Base-by-base conservation (phyloP, 2,797 vertebrate species). In the Psittacula derbiana region DNA sequence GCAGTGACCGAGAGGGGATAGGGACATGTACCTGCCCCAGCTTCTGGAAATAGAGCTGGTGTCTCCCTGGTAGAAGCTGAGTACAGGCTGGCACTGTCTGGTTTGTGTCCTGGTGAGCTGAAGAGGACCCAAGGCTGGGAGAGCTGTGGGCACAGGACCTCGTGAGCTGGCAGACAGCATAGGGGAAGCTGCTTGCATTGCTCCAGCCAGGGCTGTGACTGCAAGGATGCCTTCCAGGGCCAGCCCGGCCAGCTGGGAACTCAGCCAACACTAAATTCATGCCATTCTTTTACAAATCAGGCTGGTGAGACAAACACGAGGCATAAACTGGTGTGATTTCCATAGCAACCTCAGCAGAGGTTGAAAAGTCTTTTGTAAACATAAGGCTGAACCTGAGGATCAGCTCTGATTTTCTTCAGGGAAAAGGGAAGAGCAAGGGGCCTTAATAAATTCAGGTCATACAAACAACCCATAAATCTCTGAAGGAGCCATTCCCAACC, bases 221-320 rank as follows among this genome's bases (percentile, higher is more conserved):
- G 79, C 70, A 74, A 71, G 65, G 93, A 93, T 75, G 93, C 66
- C 58, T 93, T 80, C 69, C 89, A 85, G 91, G 64, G 72, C 89
- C 93, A 83, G 85, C 12, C 0, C 2, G 16, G 85, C 93, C 88
- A 90, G 91, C 93, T 61, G 72, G 95, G 95, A 94, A 90, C 49
- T 31, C 85, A 75, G 93, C 93, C 93, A 94, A 60, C 72, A 21
- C 69, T 71, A 71, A 91, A 96, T 88, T 95, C 95, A 95, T 91
- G 91, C 92, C 81, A 89, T 94, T 95, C 95, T 97, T 94, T 94
- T 95, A 95, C 91, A 96, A 95, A 96, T 96, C 93, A 92, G 95
- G 91, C 93, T 86, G 92, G 91, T 80, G 93, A 95, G 96, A 93
- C 85, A 94, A 96, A 95, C 93, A 80, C 1, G 14, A 97, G 86